These are phyloP conservation scores for Bubo scandiacus DNA, from an alignment of 2,113 vertebrate genomes.

Conservation along the genomic window DNA sequence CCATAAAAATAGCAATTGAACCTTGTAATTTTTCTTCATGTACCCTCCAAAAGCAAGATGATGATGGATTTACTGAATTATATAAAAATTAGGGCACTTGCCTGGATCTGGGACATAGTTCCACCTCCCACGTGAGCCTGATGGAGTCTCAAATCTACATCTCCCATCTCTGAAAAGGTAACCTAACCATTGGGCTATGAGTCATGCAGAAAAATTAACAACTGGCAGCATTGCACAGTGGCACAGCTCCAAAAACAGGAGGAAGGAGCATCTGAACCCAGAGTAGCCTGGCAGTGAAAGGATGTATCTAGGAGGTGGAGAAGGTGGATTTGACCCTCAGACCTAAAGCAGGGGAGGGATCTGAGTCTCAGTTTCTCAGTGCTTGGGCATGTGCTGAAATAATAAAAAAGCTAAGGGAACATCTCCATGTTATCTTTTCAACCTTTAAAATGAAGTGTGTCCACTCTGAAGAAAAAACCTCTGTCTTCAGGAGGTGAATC, in stretches of 20 bases:
- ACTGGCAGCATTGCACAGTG: neutral
- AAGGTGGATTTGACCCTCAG: neutral
- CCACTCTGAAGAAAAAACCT: neutral
- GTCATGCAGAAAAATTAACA: neutral
- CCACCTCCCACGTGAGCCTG: neutral
- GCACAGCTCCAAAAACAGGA: neutral
- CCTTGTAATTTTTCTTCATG: neutral
- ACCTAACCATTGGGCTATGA: rapidly evolving
- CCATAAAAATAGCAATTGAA: neutral
- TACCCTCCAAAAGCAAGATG: neutral
- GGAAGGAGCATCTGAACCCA: neutral
- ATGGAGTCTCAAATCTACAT: neutral
- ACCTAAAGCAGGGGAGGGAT: neutral
- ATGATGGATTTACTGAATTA: neutral
- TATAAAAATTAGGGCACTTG: neutral
- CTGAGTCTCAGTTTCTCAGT: neutral
- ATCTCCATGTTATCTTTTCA: neutral
- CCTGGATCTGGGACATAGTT: neutral
- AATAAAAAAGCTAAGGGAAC: neutral
- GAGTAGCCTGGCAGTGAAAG: neutral
- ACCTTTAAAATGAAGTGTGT: neutral
- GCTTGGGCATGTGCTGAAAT: neutral
- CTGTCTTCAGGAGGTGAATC: neutral
- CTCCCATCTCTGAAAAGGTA: neutral
- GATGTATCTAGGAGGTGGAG: neutral